Evolutionary conservation across 2,113 vertebrate species (phyloP).

Genomic region (Nipponia nippon): DNA sequence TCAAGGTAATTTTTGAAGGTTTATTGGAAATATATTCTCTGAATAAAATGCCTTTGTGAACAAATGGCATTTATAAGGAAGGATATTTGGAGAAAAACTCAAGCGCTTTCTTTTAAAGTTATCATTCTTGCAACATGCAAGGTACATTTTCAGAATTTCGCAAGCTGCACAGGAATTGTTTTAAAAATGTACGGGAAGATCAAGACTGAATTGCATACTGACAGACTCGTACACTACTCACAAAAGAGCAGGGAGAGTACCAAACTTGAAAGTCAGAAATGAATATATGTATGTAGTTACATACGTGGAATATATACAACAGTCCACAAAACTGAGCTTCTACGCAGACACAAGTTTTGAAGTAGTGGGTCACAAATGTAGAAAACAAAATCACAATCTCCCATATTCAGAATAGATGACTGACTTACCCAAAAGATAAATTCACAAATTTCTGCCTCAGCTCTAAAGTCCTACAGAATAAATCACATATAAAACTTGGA

Average conservation of each 20-base stretch:
- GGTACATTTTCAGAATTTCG: not conserved
- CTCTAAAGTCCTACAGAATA: not conserved
- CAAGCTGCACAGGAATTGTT: not conserved
- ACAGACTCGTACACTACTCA: not conserved
- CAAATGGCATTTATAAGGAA: not conserved
- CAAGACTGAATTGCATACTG: not conserved
- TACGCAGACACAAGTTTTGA: not conserved
- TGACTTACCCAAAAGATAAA: not conserved
- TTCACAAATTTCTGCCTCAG: not conserved
- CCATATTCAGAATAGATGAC: not conserved
- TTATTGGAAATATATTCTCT: not conserved
- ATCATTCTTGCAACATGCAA: not conserved
- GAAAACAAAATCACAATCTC: not conserved
- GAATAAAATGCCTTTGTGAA: not conserved
- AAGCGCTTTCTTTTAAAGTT: not conserved
- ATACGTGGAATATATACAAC: not conserved
- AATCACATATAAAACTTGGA: not conserved
- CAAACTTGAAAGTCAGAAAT: not conserved
- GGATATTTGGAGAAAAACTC: not conserved
- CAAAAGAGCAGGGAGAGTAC: not conserved
- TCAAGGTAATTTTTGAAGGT: not conserved
- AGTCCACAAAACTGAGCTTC: not conserved
- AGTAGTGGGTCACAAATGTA: not conserved
- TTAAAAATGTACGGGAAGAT: not conserved
- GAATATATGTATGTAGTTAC: not conserved